Evolutionary conservation across 2,888 invertebrate species (phyloP), one percentile per base, ranked within the genome.

Genomic region (Hirtodrosophila duncani): DNA sequence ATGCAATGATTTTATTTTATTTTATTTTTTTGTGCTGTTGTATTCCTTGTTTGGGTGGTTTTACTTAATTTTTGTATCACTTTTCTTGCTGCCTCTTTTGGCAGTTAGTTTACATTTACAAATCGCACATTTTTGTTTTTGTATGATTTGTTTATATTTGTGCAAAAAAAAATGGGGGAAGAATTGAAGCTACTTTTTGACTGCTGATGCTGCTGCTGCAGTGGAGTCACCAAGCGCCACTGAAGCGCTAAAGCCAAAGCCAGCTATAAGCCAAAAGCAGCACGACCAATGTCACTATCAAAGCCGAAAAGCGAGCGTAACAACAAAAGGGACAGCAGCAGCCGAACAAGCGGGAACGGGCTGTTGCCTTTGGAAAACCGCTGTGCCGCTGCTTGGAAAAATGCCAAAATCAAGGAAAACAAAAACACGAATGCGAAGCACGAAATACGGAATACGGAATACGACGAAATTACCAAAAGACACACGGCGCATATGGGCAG

Each of bases 1-100:
- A 77, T 80, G 74, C 74, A 77, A 77, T 63, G 39, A 48, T 46
- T 49, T 60, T 60, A 49, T 56, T 51, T 38, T 23, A 38, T 38
- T 31, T 45, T 30, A 16, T 31, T 45, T 24, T 11, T 13, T 21
- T 26, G 39, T 26, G 56, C 36, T 51, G 59, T 11, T 37, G 29
- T 6, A 4, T 18, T 36, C 18, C 13, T 13, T 27, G 6, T 20
- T 3, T 6, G 20, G 3, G 4, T 6, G 6, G 6, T 6, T 20
- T 10, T 14, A 10, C 8, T 20, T n/a, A 5, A 23, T 53, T 23
- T 36, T 20, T 16, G 23, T 20, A 21, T 26, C 29, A 13, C 14
- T 31, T 8, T 29, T 33, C 2, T 17, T 48, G 9, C 13, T 24
- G 5, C 20, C 26, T 9, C 4, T 52, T 43, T 24, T 33, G n/a